Base-by-base conservation (phyloP, 1,140 invertebrate species). In the Caenorhabditis remanei region DNA sequence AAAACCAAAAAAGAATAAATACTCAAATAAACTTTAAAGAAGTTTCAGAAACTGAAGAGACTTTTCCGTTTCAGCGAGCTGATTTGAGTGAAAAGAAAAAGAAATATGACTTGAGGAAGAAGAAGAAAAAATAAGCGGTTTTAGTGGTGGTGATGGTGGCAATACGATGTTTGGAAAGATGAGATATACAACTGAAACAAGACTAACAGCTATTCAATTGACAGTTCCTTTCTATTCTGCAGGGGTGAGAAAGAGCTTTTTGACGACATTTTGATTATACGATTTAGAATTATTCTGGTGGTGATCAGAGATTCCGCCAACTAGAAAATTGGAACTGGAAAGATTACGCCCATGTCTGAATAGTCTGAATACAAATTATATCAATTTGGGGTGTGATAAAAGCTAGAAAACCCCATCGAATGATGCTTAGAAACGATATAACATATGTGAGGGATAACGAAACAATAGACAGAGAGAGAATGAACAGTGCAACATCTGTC, bases 401-500 rank as follows among this genome's bases (percentile, higher is more conserved):
- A 21, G 21, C 56, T 58, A 58, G 8, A 32, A 63, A 63, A 32
- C 61, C 24, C 24, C 2, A 32, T 4, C 19, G 24, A 63, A 63
- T 63, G 21, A 40, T 21, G 21, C 61, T 13, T 32, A 32, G 21
- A 40, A 63, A 11, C 61, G n/a, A 63, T 24, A 63, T 32, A 63
- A 63, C 61, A 63, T 32, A 63, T 63, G 61, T 63, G 8, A 7
- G 61, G 46, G 41, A 46, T 53, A 21, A 21, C n/a, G 19, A 50
- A 79, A 19, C 43, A 50, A 24, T 24, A 63, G 46, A 75, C 43
- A 79, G 50, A n/a, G n/a, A n/a, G n/a, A n/a, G n/a, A n/a, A n/a
- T n/a, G n/a, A 50, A 79, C 43, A 79, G 16, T 79, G 71, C 71
- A 79, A 79, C 46, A 79, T 79, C 46, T 79, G 71, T 79, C 71